Conservation (phyloP, 2,113 vertebrate genomes). For the Aldabrachelys gigantea region DNA sequence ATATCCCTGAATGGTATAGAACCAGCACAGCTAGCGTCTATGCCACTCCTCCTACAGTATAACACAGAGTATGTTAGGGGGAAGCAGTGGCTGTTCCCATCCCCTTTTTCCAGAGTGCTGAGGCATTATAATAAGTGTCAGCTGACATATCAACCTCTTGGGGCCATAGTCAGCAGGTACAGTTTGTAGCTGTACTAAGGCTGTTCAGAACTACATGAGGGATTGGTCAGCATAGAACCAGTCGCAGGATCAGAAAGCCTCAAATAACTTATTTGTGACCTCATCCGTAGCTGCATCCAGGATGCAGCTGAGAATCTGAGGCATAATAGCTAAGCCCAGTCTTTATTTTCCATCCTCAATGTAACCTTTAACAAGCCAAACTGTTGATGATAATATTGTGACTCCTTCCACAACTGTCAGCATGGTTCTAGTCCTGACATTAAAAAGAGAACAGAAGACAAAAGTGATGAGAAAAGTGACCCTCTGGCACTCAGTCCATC, state of each 20-base stretch:
- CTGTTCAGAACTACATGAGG: too few relatives aligned
- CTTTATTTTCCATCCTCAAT: background rate
- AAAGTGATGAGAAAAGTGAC: background rate
- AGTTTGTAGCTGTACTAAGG: too few relatives aligned
- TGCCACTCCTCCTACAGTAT: background rate
- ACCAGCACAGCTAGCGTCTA: background rate
- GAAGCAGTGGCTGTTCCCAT: background rate
- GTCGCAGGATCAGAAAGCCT: too few relatives aligned
- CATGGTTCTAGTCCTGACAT: background rate
- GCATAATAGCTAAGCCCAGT: background rate
- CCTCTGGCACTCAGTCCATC: too few relatives aligned
- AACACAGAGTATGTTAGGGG: background rate
- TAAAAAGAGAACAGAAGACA: background rate
- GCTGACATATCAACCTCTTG: too few relatives aligned
- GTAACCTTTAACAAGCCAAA: background rate
- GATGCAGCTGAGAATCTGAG: background rate
- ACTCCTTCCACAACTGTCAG: background rate
- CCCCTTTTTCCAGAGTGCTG: too few relatives aligned
- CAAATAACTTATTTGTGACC: background rate
- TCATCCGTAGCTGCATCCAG: background rate
- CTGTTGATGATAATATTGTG: background rate
- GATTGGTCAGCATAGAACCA: too few relatives aligned
- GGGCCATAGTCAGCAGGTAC: too few relatives aligned
- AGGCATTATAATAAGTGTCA: too few relatives aligned
- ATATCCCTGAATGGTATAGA: background rate